phyloP scores from a whole-genome alignment of 2,888 invertebrate species.

The Drosophila rellima region DNA sequence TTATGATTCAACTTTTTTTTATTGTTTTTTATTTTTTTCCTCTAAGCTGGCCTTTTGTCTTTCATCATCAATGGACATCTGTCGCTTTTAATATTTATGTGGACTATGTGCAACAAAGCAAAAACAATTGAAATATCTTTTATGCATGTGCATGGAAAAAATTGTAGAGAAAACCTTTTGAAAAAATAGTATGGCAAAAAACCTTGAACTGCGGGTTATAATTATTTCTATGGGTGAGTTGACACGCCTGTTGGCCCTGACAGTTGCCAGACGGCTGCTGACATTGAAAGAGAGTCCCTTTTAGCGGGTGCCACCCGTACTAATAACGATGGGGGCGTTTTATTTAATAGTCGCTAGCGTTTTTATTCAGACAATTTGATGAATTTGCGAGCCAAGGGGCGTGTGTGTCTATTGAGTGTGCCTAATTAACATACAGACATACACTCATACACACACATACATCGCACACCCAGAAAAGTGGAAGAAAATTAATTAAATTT shows the following conservation, averaged over 20 bases:
- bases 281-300: slow-evolving; percentile 59
- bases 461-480: slow-evolving; percentile 58
- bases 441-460: slow-evolving; percentile 25
- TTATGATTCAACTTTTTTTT: slow-evolving; percentile 10
- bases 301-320: slow-evolving; percentile 18
- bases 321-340: slow-evolving; percentile 44
- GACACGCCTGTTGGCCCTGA: slow-evolving; percentile 56
- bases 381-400: slow-evolving; percentile 64
- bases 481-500: slow-evolving; percentile 78
- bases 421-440: slow-evolving; percentile 70
- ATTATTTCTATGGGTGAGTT: slow-evolving; percentile 63
- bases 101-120: slow-evolving; percentile 49
- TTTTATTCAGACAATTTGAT: slow-evolving; percentile 71
- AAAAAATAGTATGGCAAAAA: slow-evolving; percentile 12
- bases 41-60: slow-evolving; percentile 66
- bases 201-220: slow-evolving; percentile 41
- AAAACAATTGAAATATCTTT: slow-evolving; percentile 49
- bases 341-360: slow-evolving; percentile 60
- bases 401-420: slow-evolving; percentile 64
- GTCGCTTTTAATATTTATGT: slow-evolving; percentile 69
- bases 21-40: slow-evolving; percentile 17
- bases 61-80: slow-evolving; percentile 52
- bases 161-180: slow-evolving; percentile 18
- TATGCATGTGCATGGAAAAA: slow-evolving; percentile 52
- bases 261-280: slow-evolving; percentile 56